Percentiles rank a stretch among this genome's conserved stretches.
Evolutionary conservation across 1,140 invertebrate species (phyloP).

Genomic region (Drosophila dunni): DNA sequence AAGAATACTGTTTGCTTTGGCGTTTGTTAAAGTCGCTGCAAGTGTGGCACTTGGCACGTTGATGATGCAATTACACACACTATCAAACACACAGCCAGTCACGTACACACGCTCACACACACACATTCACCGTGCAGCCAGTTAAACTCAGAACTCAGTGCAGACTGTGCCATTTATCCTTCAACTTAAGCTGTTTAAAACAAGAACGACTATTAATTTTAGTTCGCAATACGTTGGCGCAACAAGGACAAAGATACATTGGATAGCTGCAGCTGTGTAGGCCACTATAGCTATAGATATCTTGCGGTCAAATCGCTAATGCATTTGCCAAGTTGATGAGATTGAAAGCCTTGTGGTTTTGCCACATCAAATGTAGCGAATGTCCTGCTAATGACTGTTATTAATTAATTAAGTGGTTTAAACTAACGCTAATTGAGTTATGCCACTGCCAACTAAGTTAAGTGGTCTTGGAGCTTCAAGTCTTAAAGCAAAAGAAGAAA

Average conservation of each 20-base stretch:
- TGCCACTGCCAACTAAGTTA: neutral
- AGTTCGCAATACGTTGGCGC: constrained; percentile 12
- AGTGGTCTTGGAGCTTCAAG: too few relatives aligned
- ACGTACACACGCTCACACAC: constrained; percentile 12
- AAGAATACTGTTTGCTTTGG: constrained; percentile 27
- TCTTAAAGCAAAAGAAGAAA: too few relatives aligned
- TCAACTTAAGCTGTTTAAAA: constrained; percentile 24
- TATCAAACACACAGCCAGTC: constrained; percentile 21
- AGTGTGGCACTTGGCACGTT: constrained; percentile 58
- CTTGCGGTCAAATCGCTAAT: constrained; percentile 27
- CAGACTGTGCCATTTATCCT: constrained; percentile 3
- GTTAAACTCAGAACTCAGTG: neutral
- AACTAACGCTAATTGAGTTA: neutral
- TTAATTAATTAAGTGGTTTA: constrained; percentile 12
- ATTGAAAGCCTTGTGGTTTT: constrained; percentile 6
- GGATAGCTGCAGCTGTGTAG: neutral
- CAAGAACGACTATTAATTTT: constrained; percentile 21
- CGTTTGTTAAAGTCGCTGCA: constrained; percentile 54
- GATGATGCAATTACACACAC: constrained; percentile 69
- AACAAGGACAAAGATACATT: constrained; percentile 25
- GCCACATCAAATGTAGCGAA: neutral
- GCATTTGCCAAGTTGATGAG: neutral
- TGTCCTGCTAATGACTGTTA: constrained; percentile 9
- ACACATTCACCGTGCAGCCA: neutral
- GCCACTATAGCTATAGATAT: neutral